Base-by-base conservation (phyloP, 2,888 invertebrate species). In the Chymomyza amoena region DNA sequence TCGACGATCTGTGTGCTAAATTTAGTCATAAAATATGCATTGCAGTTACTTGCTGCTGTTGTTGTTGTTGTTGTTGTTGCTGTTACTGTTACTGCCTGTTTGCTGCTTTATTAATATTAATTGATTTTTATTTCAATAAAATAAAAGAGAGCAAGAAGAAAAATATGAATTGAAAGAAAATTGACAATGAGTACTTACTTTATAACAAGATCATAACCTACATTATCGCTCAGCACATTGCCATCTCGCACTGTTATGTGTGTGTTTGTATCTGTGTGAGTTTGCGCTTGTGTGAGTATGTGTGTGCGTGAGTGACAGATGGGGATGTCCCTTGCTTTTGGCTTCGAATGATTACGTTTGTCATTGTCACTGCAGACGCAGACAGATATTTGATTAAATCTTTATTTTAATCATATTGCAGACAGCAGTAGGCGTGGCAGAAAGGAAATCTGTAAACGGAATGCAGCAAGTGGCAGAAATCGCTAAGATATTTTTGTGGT, bases 181-280 rank as follows among this genome's bases (percentile, higher is more conserved):
- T 62, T 36, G 52, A 54, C 52, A 54, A 54, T 25, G 39, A 13
- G 51, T 20, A 66, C 61, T 50, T 50, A 65, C 39, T 32, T 7
- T 63, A 32, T 45, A 66, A 68, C 69, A 66, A 76, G 76, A 72
- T 76, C 76, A 66, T 76, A 76, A 76, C 69, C 76, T 66, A 76
- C 72, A 76, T 76, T 76, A 76, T 76, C 70, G 57, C 36, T 13
- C 10, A 28, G 32, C 6, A n/a, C 60, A 60, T 60, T 60, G 25
- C 25, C 32, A 32, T 60, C 28, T 28, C 25, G 28, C 32, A 28
- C 32, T 32, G 39, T 6, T 13, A 45, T 45, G 39, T 13, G n/a
- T 15, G n/a, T 7, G 32, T 7, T 32, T 32, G 32, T 32, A 25
- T 4, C 7, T 13, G 25, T 59, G 7, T 18, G 15, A 1, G 15